Evolutionary conservation across 2,797 vertebrate genomes (phyloP).

Genomic region (Ateles fusciceps): DNA sequence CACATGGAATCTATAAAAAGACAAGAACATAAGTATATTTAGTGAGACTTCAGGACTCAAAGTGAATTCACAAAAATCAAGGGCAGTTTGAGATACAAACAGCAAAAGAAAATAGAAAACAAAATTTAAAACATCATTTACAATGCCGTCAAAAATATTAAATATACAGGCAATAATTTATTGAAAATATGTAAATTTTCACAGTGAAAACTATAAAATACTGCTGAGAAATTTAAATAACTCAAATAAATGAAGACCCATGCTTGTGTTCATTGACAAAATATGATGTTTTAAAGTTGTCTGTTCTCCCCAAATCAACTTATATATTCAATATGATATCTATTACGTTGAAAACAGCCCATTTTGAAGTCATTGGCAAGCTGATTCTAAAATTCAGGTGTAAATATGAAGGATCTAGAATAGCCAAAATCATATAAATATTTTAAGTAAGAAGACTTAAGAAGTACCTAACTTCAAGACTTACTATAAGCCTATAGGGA

Average conservation of each 20-base stretch:
- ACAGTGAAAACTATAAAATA: neutral
- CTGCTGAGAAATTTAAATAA: neutral
- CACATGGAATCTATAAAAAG: neutral
- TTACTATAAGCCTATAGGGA: neutral
- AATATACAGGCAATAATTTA: neutral
- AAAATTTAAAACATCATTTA: neutral
- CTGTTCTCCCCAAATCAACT: neutral
- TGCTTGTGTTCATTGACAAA: neutral
- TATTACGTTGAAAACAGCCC: neutral
- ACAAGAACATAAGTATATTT: neutral
- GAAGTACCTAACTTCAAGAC: neutral
- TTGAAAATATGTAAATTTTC: neutral
- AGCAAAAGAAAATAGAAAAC: neutral
- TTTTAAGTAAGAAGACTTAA: neutral
- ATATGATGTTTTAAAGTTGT: neutral
- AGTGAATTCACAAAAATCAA: neutral
- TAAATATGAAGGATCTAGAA: neutral
- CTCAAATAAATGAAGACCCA: neutral
- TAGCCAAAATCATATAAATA: neutral
- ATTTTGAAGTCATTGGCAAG: neutral
- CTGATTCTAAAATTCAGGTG: neutral
- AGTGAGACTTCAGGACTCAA: neutral
- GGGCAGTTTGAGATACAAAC: neutral
- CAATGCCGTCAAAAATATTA: neutral
- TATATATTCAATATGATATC: neutral